A percentile compares a stretch with the other conserved stretches of the same genome.
Conservation (phyloP, 2,888 invertebrate species). For the Aspidiotus destructor region DNA sequence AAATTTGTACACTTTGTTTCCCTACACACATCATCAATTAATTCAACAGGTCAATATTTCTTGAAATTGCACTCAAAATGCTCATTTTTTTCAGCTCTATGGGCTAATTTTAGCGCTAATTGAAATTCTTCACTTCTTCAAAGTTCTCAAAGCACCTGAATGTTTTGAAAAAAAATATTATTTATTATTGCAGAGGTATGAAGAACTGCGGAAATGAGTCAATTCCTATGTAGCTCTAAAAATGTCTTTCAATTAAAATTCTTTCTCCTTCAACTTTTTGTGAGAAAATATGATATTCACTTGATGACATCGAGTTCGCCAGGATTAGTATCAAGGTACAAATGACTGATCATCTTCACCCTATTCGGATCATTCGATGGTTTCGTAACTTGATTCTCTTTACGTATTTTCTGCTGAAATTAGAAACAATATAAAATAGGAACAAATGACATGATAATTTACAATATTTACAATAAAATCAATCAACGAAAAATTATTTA, state of each 20-base stretch:
- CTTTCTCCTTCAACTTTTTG: not conserved
- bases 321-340: constrained; percentile 33
- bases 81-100: too few species aligned
- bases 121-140: too few species aligned
- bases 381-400: constrained; percentile 21
- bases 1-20: too few species aligned
- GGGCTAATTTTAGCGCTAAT: too few species aligned
- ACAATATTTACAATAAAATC: not conserved
- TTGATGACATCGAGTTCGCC: constrained; percentile 38
- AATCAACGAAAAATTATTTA: not conserved
- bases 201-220: too few species aligned
- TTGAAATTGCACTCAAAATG: too few species aligned
- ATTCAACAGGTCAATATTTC: too few species aligned
- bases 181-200: too few species aligned
- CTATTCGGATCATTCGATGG: constrained; percentile 19
- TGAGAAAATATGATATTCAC: constrained; percentile 12
- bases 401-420: constrained; percentile 14
- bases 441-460: not conserved
- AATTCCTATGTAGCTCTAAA: too few species aligned
- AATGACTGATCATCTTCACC: constrained; percentile 36
- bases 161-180: too few species aligned
- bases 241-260: not conserved
- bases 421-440: not conserved
- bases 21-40: too few species aligned
- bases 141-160: too few species aligned